Evolutionary conservation across 1,140 invertebrate species (phyloP).

Genomic region (Ditylenchus dipsaci): DNA sequence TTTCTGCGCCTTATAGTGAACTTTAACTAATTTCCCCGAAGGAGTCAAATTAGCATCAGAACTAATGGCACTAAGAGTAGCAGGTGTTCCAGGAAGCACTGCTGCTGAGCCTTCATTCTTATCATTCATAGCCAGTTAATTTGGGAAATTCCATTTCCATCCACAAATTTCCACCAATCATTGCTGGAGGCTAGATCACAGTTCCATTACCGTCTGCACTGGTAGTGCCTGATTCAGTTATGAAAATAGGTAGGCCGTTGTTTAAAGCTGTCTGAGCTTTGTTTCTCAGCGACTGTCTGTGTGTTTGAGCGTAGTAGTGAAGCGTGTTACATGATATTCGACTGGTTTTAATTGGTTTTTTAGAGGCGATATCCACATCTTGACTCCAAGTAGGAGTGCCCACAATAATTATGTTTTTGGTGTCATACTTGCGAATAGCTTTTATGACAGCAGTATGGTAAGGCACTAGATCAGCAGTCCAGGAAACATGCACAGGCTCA

Average conservation of each 20-base stretch:
- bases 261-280: conserved; percentile 15
- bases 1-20: background rate
- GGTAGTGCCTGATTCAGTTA: conserved; percentile 18
- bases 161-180: conserved; percentile 19
- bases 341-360: conserved; percentile 13
- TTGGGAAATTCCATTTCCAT: conserved; percentile 12
- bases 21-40: conserved; percentile 16
- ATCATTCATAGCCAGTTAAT: conserved; percentile 18
- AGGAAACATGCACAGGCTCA: background rate
- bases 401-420: conserved; percentile 9
- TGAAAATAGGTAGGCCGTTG: conserved; percentile 16
- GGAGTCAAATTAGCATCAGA: conserved; percentile 3
- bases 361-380: conserved; percentile 1
- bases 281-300: conserved; percentile 16
- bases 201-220: background rate
- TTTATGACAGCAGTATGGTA: conserved; percentile 18
- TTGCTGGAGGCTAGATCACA: conserved; percentile 3
- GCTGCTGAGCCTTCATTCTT: conserved; percentile 8
- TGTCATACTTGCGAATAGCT: conserved; percentile 14
- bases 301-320: conserved; percentile 13
- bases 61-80: background rate
- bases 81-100: background rate
- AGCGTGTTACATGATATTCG: conserved; percentile 16
- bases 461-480: conserved; percentile 1
- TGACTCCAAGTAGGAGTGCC: conserved; percentile 17